Base-by-base conservation (phyloP, 1,140 invertebrate species). In the Brachionus asplanchnoidis region DNA sequence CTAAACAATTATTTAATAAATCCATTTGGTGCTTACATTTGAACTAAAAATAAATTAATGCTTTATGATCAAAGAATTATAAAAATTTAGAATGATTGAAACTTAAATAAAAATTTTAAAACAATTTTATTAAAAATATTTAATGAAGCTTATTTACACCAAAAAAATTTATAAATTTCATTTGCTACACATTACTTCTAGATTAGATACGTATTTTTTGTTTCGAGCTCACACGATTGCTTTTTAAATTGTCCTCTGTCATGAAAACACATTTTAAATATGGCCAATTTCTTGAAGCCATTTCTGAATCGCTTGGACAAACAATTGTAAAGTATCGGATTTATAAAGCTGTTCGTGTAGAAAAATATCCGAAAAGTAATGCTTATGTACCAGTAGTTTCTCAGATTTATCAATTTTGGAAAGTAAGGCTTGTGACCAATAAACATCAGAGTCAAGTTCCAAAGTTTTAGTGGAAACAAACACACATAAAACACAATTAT, bases 401-500 rank as follows among this genome's bases (percentile, higher is more conserved):
- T 60, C n/a, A 82, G 40, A 8, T 32, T 82, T 65, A 82, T 65
- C 17, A 82, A 32, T 82, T 82, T 60, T 12, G 65, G 28, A 68
- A 82, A 82, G 14, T 82, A 65, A 36, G 50, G 20, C n/a, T 82
- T 82, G 53, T 82, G 79, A 23, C 32, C 53, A 5, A 82, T 26
- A 40, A 82, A 65, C 53, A 82, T 60, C 2, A 82, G 53, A n/a
- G 40, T 44, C 23, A 82, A 26, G 36, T 82, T 60, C 79, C 79
- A 82, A 23, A 82, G 23, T 68, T 82, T 82, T 11, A 82, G 79
- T 3, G 79, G 79, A 82, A 82, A 82, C 12, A 82, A 28, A 14
- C 79, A 82, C 17, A 82, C 65, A 82, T 82, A 82, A 26, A 82
- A 82, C 0, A 82, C 53, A 36, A 82, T 46, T 42, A 65, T 82